Conservation (phyloP, 2,888 invertebrate genomes). For the Alentia gelatinosa region DNA sequence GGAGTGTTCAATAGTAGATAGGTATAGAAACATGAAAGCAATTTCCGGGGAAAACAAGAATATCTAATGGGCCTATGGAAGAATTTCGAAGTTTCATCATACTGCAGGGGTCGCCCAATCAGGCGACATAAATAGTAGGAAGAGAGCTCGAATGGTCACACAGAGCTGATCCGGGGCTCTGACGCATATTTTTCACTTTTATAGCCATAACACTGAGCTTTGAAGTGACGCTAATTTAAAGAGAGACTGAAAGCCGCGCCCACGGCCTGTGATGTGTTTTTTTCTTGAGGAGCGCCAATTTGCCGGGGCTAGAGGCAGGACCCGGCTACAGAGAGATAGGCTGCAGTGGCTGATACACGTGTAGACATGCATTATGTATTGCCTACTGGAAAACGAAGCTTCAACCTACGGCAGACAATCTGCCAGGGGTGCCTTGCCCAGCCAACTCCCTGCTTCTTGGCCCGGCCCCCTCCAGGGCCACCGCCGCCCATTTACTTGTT, state of each 20-base stretch:
- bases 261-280: background rate
- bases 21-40: too few species aligned
- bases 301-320: background rate
- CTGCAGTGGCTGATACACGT: background rate
- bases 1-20: too few species aligned
- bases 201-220: background rate
- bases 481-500: background rate
- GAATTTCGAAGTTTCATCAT: background rate
- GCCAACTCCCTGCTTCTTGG: background rate
- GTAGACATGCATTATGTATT: conserved; percentile 35
- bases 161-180: background rate
- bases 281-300: background rate
- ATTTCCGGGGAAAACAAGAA: too few species aligned
- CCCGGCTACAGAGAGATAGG: background rate
- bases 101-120: background rate
- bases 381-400: background rate
- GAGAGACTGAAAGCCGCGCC: background rate
- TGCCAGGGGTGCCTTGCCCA: background rate
- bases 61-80: background rate
- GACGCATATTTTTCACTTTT: background rate
- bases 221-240: background rate
- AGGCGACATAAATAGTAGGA: background rate
- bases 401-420: background rate
- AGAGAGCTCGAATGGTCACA: background rate
- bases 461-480: background rate